Percentiles rank a stretch among this genome's conserved stretches.
Evolutionary conservation across 2,113 vertebrate genomes (phyloP).

Genomic region (Ursus arctos): DNA sequence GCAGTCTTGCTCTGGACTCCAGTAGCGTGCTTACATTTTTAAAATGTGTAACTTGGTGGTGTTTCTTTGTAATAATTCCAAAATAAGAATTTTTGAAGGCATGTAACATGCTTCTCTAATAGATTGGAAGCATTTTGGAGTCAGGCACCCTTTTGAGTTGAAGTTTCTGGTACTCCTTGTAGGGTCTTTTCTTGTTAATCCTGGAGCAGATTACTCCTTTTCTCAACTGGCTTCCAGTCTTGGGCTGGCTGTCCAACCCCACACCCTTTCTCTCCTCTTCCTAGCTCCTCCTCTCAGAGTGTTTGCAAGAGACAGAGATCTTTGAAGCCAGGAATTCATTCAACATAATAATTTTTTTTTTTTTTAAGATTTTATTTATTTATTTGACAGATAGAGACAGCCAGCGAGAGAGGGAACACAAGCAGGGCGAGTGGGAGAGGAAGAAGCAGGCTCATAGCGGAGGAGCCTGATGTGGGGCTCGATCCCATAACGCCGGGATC

Average conservation of each 20-base stretch:
- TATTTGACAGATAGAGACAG: too few relatives aligned
- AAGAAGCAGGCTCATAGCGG: too few relatives aligned
- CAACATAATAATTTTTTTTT: background rate
- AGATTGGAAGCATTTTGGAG: background rate
- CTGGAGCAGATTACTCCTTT: background rate
- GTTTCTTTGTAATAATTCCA: background rate
- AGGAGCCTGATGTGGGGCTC: too few relatives aligned
- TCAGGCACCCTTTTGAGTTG: background rate
- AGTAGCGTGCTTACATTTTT: background rate
- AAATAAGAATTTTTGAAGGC: constrained; percentile 30
- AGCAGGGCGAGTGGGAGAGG: too few relatives aligned
- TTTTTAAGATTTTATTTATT: too few relatives aligned
- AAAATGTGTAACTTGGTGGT: background rate
- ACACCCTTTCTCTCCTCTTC: background rate
- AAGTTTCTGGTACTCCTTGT: background rate
- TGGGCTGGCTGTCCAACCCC: background rate
- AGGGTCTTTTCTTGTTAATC: background rate
- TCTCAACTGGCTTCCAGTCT: background rate
- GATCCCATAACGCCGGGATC: too few relatives aligned
- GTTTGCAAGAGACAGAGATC: background rate
- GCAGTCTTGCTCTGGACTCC: background rate
- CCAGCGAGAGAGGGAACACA: too few relatives aligned
- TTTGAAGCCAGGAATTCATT: constrained; percentile 5
- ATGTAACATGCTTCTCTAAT: background rate
- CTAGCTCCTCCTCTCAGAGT: constrained; percentile 25